Percentiles rank a stretch among this genome's conserved stretches.
Evolutionary conservation across 2,888 invertebrate genomes (phyloP).

Genomic region (Mantis religiosa): DNA sequence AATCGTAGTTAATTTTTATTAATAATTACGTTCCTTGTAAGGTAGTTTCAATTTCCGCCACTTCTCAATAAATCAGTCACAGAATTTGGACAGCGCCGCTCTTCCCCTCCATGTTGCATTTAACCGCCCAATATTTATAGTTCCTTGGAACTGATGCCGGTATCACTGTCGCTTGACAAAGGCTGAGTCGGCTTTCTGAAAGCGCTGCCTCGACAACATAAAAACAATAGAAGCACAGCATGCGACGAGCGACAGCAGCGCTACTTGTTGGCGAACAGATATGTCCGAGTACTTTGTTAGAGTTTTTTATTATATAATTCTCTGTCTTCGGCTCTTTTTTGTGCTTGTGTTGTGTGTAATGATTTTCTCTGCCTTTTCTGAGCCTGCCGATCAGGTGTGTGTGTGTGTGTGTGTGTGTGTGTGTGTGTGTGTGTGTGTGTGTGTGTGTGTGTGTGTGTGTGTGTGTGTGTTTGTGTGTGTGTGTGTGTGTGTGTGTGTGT

Average conservation of each 20-base stretch:
- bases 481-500: background rate
- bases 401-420: background rate
- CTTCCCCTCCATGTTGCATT: background rate
- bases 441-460: no score
- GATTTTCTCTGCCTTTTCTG: background rate
- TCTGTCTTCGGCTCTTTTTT: background rate
- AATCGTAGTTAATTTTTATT: background rate
- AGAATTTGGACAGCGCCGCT: background rate
- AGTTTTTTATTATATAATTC: background rate
- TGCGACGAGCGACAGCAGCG: constrained; percentile 2
- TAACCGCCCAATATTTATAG: background rate
- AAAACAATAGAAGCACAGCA: constrained; percentile 7
- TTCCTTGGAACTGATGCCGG: background rate
- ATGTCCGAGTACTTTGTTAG: constrained; percentile 17
- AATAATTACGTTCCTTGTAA: background rate
- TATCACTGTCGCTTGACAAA: background rate
- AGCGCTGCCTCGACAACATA: constrained; percentile 4
- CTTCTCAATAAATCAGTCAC: background rate
- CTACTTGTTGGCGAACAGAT: constrained; percentile 14
- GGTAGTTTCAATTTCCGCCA: background rate
- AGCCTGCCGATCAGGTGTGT: background rate
- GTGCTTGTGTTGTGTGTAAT: background rate
- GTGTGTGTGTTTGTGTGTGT: background rate
- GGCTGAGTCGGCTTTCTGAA: background rate
- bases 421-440: no score